A percentile compares a stretch with the other conserved stretches of the same genome.
Conservation (phyloP, 2,888 invertebrate genomes). For the Branchinecta sandiegonensis region DNA sequence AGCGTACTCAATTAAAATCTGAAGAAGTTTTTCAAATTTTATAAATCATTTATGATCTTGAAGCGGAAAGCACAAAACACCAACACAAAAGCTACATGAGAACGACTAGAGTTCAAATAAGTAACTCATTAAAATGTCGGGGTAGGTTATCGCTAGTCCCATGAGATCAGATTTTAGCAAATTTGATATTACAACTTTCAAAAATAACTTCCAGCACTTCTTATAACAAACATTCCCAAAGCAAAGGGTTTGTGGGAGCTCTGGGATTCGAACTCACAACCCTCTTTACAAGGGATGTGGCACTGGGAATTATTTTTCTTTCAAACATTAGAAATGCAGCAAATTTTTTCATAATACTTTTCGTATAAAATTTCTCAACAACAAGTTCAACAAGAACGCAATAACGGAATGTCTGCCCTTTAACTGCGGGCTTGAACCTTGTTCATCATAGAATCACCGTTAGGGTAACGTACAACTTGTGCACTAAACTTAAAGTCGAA, state of each 20-base stretch:
- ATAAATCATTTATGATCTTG: neutral
- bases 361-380: neutral
- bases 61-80: conserved; percentile 8
- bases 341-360: neutral
- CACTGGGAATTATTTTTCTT: too few species aligned
- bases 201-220: neutral
- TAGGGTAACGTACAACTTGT: too few species aligned
- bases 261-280: too few species aligned
- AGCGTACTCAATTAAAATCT: conserved; percentile 2
- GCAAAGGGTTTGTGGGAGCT: too few species aligned
- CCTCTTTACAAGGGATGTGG: too few species aligned
- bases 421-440: too few species aligned
- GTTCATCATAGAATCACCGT: too few species aligned
- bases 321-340: neutral
- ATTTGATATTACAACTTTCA: neutral
- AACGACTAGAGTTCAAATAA: conserved; percentile 8
- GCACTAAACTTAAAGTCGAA: too few species aligned
- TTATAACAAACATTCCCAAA: too few species aligned
- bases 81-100: conserved; percentile 14
- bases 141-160: conserved; percentile 8
- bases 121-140: conserved; percentile 3
- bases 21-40: conserved; percentile 1
- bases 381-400: conserved; percentile 6
- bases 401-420: neutral
- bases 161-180: conserved; percentile 10